phyloP scores from a whole-genome alignment of 2,113 vertebrate genomes.

The Micronycteris hirsuta region DNA sequence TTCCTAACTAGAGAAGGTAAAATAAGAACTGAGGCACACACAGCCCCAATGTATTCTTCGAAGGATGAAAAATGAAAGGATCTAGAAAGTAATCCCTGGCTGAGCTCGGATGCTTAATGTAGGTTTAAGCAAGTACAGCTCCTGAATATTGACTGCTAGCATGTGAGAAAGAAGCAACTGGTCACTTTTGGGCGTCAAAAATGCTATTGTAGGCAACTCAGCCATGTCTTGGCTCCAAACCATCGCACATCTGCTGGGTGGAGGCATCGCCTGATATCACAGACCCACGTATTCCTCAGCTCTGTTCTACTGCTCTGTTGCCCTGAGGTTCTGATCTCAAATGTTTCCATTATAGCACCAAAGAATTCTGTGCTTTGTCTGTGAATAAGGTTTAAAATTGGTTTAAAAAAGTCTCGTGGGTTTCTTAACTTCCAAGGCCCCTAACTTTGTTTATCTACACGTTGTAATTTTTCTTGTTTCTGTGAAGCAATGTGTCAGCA shows the following conservation, averaged over 20 bases:
- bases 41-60: rapidly evolving
- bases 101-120: not conserved
- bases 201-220: not conserved
- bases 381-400: not conserved
- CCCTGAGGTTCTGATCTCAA: not conserved
- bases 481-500: not conserved
- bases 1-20: not conserved
- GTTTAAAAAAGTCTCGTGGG: not conserved
- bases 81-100: not conserved
- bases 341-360: not conserved
- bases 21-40: not conserved
- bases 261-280: no score
- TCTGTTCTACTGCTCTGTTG: not conserved
- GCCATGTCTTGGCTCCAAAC: not conserved
- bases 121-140: not conserved
- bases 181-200: not conserved
- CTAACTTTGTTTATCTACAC: not conserved
- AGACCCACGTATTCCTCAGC: not conserved
- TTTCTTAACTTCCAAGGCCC: not conserved
- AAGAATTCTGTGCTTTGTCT: not conserved
- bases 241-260: rapidly evolving
- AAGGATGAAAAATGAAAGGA: not conserved
- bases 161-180: not conserved
- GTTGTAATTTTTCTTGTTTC: not conserved
- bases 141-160: not conserved